A percentile compares a stretch with the other conserved stretches of the same genome.
phyloP scores from a whole-genome alignment of 2,888 invertebrate genomes.

The Agonopterix arenella region DNA sequence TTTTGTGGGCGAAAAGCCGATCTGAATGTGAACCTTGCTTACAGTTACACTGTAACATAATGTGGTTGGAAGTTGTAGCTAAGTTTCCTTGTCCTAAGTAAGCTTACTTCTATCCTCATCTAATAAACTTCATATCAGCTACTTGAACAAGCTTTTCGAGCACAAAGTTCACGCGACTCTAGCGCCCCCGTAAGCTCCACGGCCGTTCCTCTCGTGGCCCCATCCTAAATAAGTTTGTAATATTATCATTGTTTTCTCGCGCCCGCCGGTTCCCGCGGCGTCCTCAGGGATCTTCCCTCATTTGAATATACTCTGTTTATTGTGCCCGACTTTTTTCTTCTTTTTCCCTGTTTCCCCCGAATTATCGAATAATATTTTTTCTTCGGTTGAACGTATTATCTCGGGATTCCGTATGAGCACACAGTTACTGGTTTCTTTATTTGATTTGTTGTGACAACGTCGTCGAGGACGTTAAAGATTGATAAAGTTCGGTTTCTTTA shows the following conservation, averaged over 20 bases:
- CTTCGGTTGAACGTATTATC: conserved; percentile 52
- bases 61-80: too few species aligned
- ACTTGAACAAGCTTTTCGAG: too few species aligned
- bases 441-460: conserved; percentile 34
- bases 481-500: conserved; percentile 9
- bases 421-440: conserved; percentile 23
- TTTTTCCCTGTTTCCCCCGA: conserved; percentile 42
- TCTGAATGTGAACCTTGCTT: too few species aligned
- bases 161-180: too few species aligned
- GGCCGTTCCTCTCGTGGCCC: conserved; percentile 30
- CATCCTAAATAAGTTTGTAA: conserved; percentile 65
- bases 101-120: too few species aligned
- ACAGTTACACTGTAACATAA: too few species aligned
- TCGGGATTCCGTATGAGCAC: conserved; percentile 30
- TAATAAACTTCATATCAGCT: too few species aligned
- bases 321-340: conserved; percentile 47
- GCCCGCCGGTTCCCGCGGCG: conserved; percentile 19
- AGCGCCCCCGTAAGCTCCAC: not conserved
- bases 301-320: conserved; percentile 72
- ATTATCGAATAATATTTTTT: conserved; percentile 62
- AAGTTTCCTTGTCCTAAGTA: too few species aligned
- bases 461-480: conserved; percentile 17
- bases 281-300: conserved; percentile 43
- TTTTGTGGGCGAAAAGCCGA: too few species aligned
- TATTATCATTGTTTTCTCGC: conserved; percentile 67